Evolutionary conservation across 1,140 invertebrate species (phyloP).

Genomic region (Cydia pomonella): DNA sequence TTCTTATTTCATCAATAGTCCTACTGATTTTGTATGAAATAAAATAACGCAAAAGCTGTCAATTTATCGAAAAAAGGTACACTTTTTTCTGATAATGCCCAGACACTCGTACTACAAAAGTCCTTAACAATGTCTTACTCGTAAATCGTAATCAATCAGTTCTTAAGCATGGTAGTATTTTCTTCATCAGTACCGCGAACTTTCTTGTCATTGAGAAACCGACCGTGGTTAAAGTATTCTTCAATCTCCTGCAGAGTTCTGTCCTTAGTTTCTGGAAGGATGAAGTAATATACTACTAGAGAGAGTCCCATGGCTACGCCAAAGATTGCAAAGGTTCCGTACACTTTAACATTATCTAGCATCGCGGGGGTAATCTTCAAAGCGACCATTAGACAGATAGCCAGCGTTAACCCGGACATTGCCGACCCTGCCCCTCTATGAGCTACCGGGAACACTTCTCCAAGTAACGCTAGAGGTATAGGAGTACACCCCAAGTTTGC

Average conservation of each 20-base stretch:
- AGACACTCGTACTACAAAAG: no score
- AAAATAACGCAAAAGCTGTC: no score
- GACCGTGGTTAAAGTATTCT: constrained; percentile 59
- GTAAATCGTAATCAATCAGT: no score
- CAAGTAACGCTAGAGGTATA: constrained; percentile 61
- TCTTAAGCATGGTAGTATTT: constrained; percentile 7
- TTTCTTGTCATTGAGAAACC: constrained; percentile 41
- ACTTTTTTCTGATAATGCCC: no score
- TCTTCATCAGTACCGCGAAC: not conserved
- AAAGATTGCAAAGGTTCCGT: constrained; percentile 60
- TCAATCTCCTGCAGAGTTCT: constrained; percentile 65
- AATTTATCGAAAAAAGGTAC: no score
- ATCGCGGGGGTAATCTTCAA: constrained; percentile 61
- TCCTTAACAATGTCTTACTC: no score
- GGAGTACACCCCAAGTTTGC: constrained; percentile 65
- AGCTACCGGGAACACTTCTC: constrained; percentile 62
- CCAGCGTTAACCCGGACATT: constrained; percentile 50
- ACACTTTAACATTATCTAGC: constrained; percentile 51
- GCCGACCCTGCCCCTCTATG: constrained; percentile 57
- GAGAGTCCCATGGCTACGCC: constrained; percentile 45
- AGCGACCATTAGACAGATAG: constrained; percentile 45
- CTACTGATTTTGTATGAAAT: no score
- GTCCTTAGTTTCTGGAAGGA: constrained; percentile 64
- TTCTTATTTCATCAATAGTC: no score
- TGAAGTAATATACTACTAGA: constrained; percentile 51